Evolutionary conservation across 2,113 vertebrate species (phyloP).

Genomic region (Chaetodon trifascialis): DNA sequence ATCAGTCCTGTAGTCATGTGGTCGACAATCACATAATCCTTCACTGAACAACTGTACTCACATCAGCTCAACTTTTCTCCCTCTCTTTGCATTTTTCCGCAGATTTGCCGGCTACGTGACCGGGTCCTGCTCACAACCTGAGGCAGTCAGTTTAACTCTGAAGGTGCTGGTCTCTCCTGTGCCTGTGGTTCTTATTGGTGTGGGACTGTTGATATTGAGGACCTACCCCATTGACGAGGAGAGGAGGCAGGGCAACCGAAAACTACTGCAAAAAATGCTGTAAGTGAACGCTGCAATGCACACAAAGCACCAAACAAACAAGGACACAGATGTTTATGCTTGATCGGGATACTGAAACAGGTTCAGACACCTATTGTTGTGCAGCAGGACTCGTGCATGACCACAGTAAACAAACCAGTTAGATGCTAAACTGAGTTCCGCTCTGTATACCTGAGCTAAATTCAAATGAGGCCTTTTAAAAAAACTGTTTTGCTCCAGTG

Average conservation of each 20-base stretch:
- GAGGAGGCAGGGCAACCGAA: conserved; percentile 88
- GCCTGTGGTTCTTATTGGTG: conserved; percentile 88
- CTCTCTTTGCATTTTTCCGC: conserved; percentile 44
- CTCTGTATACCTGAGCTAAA: conserved; percentile 28
- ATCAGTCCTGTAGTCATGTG: conserved; percentile 43
- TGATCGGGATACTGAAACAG: background rate
- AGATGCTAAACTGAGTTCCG: background rate
- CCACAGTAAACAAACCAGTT: conserved; percentile 14
- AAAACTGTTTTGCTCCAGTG: background rate
- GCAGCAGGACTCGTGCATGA: background rate
- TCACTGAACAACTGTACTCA: conserved; percentile 14
- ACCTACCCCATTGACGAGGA: conserved; percentile 93
- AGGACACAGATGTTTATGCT: background rate
- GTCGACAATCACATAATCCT: conserved; percentile 38
- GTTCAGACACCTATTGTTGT: background rate
- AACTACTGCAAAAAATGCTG: conserved; percentile 88
- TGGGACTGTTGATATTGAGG: conserved; percentile 91
- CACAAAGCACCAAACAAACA: background rate
- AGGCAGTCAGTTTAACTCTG: conserved; percentile 87
- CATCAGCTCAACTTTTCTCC: conserved; percentile 35
- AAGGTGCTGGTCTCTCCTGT: conserved; percentile 91
- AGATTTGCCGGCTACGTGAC: conserved; percentile 94
- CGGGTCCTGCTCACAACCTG: conserved; percentile 87
- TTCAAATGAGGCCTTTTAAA: background rate
- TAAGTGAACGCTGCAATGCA: conserved; percentile 63